Evolutionary conservation across 2,888 invertebrate species (phyloP).

Genomic region (Ophonus ardosiacus): DNA sequence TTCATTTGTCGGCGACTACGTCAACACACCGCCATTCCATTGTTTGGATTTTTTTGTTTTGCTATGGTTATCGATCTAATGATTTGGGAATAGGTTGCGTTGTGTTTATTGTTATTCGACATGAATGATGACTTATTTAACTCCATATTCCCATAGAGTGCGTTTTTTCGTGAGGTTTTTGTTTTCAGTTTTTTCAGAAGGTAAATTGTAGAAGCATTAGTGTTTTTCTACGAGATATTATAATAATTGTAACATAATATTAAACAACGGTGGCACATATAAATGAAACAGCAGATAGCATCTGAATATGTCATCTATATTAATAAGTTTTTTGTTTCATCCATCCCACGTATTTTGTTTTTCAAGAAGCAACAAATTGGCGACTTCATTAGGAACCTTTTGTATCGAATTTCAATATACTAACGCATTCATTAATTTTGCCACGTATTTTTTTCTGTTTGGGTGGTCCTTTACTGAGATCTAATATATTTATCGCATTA

Average conservation of each 20-base stretch:
- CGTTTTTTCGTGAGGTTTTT: constrained; percentile 13
- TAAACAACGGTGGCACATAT: constrained; percentile 34
- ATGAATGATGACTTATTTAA: constrained; percentile 40
- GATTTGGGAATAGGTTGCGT: constrained; percentile 28
- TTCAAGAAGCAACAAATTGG: constrained; percentile 2
- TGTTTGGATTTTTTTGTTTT: constrained; percentile 18
- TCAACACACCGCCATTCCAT: constrained; percentile 24
- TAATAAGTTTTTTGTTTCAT: constrained; percentile 13
- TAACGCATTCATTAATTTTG: background rate
- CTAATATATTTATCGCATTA: background rate
- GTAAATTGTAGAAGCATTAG: constrained; percentile 18
- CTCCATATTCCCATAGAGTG: constrained; percentile 26
- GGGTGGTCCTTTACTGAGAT: background rate
- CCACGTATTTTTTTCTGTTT: background rate
- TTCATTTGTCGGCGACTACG: constrained; percentile 36
- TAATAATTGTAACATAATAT: constrained; percentile 39
- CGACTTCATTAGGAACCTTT: constrained; percentile 7
- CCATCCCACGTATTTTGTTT: constrained; percentile 6
- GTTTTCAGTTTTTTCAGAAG: constrained; percentile 7
- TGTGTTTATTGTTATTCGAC: constrained; percentile 24
- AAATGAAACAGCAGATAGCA: constrained; percentile 28
- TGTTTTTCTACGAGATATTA: constrained; percentile 27
- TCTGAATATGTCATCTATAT: constrained; percentile 11
- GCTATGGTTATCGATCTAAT: constrained; percentile 34
- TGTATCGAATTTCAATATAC: background rate